phyloP scores from a whole-genome alignment of 2,113 vertebrate genomes.

The Hirundichthys speculiger region DNA sequence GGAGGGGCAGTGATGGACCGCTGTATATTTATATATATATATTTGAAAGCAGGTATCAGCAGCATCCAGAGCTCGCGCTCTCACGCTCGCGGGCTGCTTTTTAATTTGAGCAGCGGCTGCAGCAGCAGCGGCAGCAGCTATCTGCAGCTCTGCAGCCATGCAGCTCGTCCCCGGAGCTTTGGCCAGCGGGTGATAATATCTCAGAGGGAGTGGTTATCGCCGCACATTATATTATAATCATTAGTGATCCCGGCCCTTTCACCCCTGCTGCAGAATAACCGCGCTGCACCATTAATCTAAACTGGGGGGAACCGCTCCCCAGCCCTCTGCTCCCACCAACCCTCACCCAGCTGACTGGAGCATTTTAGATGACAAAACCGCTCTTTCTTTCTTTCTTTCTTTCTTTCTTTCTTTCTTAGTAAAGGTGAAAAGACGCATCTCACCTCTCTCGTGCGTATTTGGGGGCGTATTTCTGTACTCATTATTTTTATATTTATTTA shows the following conservation, averaged over 20 bases:
- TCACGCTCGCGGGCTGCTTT: constrained; percentile 55
- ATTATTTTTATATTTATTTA: too few relatives aligned
- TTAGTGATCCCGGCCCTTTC: constrained; percentile 84
- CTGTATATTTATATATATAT: constrained; percentile 20
- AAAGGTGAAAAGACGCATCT: too few relatives aligned
- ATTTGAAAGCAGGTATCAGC: constrained; percentile 72
- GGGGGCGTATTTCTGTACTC: too few relatives aligned
- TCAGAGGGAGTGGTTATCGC: constrained; percentile 84
- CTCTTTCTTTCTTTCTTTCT: too few relatives aligned
- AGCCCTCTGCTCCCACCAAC: constrained; percentile 47
- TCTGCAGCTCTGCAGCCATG: constrained; percentile 74
- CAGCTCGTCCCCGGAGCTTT: constrained; percentile 78
- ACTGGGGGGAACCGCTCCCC: constrained; percentile 61
- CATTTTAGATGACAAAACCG: too few relatives aligned
- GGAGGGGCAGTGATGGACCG: background rate
- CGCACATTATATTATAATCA: constrained; percentile 85
- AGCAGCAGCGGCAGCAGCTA: constrained; percentile 66
- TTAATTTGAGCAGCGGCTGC: constrained; percentile 31
- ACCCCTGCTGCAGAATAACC: constrained; percentile 81
- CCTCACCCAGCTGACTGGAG: constrained; percentile 14
- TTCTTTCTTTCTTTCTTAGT: background rate
- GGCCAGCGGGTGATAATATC: constrained; percentile 82
- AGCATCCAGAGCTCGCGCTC: constrained; percentile 40
- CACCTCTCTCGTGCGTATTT: too few relatives aligned
- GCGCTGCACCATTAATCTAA: constrained; percentile 80